Percentiles rank a stretch among this genome's conserved stretches.
phyloP scores from a whole-genome alignment of 2,888 invertebrate species.

The Lumbricus terrestris region DNA sequence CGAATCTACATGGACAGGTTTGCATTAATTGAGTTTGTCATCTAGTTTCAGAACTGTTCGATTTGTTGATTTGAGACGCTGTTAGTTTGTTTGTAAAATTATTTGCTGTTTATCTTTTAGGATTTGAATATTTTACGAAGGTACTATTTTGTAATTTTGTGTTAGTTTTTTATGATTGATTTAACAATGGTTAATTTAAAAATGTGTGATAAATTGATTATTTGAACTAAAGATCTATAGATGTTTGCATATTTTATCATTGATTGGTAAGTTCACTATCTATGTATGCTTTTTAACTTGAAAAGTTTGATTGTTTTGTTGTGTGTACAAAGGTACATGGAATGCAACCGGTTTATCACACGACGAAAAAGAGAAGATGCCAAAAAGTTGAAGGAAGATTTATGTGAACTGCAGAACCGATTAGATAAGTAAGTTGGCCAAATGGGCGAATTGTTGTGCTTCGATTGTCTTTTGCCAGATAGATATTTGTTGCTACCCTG shows the following conservation, averaged over 20 bases:
- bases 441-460: background rate
- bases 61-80: background rate
- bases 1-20: constrained; percentile 61
- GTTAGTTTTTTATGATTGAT: too few relatives aligned
- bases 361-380: constrained; percentile 57
- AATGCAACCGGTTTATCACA: constrained; percentile 57
- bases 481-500: background rate
- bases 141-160: background rate
- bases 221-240: too few relatives aligned
- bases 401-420: constrained; percentile 51
- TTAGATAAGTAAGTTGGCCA: constrained; percentile 57
- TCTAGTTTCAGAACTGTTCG: background rate
- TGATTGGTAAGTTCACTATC: background rate
- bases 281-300: background rate
- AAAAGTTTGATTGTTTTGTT: background rate
- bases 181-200: too few relatives aligned
- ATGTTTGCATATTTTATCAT: background rate
- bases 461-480: too few relatives aligned
- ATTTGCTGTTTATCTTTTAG: background rate
- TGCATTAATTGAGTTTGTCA: constrained; percentile 15
- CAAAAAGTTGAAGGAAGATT: constrained; percentile 54
- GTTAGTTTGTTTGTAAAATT: background rate
- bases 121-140: too few relatives aligned
- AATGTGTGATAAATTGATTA: too few relatives aligned
- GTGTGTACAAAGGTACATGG: constrained; percentile 54